Evolutionary conservation across 2,797 vertebrate species (phyloP).

Genomic region (Craterocephalus amniculus): DNA sequence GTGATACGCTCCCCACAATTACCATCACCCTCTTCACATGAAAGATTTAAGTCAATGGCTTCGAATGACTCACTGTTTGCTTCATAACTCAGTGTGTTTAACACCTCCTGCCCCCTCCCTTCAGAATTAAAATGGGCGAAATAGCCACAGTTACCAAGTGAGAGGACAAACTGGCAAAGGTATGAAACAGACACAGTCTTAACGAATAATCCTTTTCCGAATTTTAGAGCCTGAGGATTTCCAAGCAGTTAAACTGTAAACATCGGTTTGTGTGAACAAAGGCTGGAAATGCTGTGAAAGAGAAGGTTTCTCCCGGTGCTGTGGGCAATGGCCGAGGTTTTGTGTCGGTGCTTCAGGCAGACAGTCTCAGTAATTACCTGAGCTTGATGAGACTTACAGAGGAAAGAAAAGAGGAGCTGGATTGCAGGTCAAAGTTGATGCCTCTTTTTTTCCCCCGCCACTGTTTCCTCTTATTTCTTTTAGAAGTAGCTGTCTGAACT

Average conservation of each 20-base stretch:
- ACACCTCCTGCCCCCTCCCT: conserved; percentile 50
- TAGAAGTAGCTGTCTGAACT: conserved; percentile 1
- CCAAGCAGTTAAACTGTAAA: conserved; percentile 49
- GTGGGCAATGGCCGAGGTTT: conserved; percentile 44
- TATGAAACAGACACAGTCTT: conserved; percentile 62
- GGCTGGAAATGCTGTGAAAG: conserved; percentile 47
- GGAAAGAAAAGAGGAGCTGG: conserved; percentile 55
- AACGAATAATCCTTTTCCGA: conserved; percentile 28
- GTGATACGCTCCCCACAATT: conserved; percentile 62
- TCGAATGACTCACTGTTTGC: conserved; percentile 66
- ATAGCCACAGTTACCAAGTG: conserved; percentile 50
- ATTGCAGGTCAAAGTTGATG: conserved; percentile 66
- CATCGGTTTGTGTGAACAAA: conserved; percentile 51
- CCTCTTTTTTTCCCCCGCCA: conserved; percentile 15
- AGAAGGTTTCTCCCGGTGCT: conserved; percentile 48
- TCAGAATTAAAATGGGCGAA: conserved; percentile 49
- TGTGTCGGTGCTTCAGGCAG: conserved; percentile 44
- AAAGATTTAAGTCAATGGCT: conserved; percentile 57
- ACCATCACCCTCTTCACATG: conserved; percentile 55
- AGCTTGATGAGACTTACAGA: conserved; percentile 58
- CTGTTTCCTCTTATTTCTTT: conserved; percentile 28
- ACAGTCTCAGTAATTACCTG: conserved; percentile 70
- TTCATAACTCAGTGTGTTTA: conserved; percentile 59
- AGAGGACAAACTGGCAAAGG: conserved; percentile 59
- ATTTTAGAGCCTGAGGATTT: conserved; percentile 47